phyloP scores from a whole-genome alignment of 1,140 invertebrate genomes.

The Trichonephila inaurata region DNA sequence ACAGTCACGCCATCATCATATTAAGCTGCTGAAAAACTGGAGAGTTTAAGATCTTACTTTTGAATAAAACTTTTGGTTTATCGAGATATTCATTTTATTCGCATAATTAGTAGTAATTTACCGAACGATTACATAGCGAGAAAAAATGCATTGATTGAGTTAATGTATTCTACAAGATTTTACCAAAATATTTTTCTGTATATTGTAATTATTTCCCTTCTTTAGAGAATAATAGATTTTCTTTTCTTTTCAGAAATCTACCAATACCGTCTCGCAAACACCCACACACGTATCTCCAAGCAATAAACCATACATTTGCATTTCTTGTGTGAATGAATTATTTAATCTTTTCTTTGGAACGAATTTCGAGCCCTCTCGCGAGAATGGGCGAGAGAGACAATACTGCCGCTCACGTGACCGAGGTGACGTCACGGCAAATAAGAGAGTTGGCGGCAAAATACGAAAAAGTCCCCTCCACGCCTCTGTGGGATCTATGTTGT shows the following conservation, averaged over 20 bases:
- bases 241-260: too few species aligned
- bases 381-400: too few species aligned
- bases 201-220: too few species aligned
- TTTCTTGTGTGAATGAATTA: neutral
- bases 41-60: neutral
- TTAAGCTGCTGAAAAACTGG: neutral
- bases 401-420: constrained; percentile 47
- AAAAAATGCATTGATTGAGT: too few species aligned
- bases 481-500: neutral
- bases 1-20: neutral
- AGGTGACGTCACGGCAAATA: constrained; percentile 48
- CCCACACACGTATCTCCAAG: too few species aligned
- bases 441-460: constrained; percentile 37
- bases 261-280: too few species aligned
- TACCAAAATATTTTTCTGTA: too few species aligned
- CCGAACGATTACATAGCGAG: neutral
- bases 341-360: neutral
- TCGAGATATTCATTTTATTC: neutral
- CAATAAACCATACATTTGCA: too few species aligned
- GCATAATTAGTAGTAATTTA: neutral
- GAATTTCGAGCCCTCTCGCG: neutral
- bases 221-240: too few species aligned
- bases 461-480: constrained; percentile 35
- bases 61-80: neutral
- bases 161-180: too few species aligned